Conservation (phyloP, 2,888 invertebrate species). For the Pachydiplax longipennis region DNA sequence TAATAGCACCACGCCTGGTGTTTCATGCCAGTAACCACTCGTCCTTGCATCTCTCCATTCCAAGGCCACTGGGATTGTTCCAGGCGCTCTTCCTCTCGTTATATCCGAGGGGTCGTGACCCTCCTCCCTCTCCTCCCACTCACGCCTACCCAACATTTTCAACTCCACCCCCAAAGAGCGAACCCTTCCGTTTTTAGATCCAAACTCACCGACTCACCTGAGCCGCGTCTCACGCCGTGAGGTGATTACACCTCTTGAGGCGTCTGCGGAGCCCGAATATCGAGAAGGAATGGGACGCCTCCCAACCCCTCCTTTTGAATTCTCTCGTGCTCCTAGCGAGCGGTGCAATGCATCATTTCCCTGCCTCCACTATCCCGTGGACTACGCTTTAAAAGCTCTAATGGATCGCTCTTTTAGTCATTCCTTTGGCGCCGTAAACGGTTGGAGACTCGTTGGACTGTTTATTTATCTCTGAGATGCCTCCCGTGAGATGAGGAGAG, state of each 20-base stretch:
- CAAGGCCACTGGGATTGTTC: slow-evolving; percentile 16
- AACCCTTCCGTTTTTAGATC: not conserved
- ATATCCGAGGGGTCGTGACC: slow-evolving; percentile 10
- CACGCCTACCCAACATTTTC: not conserved
- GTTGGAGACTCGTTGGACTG: not conserved
- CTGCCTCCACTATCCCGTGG: not conserved
- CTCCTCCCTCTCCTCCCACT: not conserved
- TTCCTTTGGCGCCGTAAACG: not conserved
- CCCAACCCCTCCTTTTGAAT: not conserved
- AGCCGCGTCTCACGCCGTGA: not conserved
- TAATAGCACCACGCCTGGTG: slow-evolving; percentile 14
- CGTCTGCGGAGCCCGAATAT: not conserved
- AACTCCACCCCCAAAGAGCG: not conserved
- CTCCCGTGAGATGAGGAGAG: not conserved
- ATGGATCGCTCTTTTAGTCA: not conserved
- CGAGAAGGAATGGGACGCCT: not conserved
- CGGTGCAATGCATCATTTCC: not conserved
- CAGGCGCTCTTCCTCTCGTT: not conserved
- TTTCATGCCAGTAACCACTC: not conserved
- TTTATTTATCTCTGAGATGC: not conserved
- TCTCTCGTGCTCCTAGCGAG: not conserved
- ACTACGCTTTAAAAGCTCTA: not conserved
- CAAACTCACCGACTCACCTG: not conserved
- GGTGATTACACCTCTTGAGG: not conserved
- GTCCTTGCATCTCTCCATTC: not conserved